Base-by-base conservation (phyloP, 2,797 vertebrate species). In the Poecilia velifera region DNA sequence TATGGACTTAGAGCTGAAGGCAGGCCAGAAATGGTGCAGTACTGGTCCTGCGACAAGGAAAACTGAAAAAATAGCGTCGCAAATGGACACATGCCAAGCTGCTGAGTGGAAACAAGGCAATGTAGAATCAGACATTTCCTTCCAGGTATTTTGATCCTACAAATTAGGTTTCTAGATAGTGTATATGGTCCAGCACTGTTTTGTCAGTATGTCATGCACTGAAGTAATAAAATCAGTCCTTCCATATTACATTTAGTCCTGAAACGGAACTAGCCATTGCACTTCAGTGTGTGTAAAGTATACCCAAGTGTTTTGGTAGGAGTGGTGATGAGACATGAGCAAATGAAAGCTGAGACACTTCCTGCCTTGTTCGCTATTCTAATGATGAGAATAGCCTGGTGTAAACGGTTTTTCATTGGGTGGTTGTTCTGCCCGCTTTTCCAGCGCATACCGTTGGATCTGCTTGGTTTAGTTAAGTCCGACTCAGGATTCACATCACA, bases 371-470 rank as follows among this genome's bases (percentile, higher is more conserved):
- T 64, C 16, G 0, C 34, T 64, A 8, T 64, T 36, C 31, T 64
- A 8, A 64, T 34, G 7, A 36, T 34, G 31, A 28, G 8, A 43
- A 57, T 39, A n/a, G 22, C 36, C 31, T 31, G 31, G 31, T 31
- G 31, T 47, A 47, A 20, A 36, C 8, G 5, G 9, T 76, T 25
- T 66, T 31, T 43, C 6, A 20, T 12, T 31, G 4, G 47, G 22
- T 79, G 43, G 47, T 53, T 45, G 41, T 76, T 34, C 51, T 9
- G 43, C 39, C 53, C 7, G 14, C 8, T 1, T 46, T 46, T 16
- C 36, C 47, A 55, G 20, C 3, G 3, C 3, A 1, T 16, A 73
- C 41, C 77, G 81, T 68, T 74, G 78, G 73, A 16, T n/a, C 79
- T 78, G 68, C 62, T 79, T 73, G 78, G 7, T 0, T 10, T 43